Percentiles rank a stretch among this genome's conserved stretches.
These are phyloP conservation scores for Puma concolor DNA, from an alignment of 2,113 vertebrate species.

Conservation along the genomic window DNA sequence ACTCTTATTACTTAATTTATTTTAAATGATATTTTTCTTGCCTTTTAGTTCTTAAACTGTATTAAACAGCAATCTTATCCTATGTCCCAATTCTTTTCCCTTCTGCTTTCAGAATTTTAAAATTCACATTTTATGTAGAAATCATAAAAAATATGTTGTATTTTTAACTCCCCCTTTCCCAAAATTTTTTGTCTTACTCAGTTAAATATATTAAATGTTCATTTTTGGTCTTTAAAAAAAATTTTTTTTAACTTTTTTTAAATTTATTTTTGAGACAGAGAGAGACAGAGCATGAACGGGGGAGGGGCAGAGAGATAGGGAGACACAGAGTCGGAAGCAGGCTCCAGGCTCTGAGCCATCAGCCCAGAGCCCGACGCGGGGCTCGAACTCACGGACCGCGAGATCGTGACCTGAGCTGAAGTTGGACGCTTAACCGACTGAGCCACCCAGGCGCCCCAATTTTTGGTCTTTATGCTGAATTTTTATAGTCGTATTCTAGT, in stretches of 20 bases:
- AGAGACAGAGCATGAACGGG: no score
- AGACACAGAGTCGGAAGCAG: no score
- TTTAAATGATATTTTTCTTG: background rate
- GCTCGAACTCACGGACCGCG: rapidly evolving
- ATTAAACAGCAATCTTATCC: background rate
- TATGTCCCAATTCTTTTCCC: background rate
- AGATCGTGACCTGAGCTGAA: no score
- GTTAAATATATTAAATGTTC: background rate
- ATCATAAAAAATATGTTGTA: background rate
- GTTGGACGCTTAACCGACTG: no score
- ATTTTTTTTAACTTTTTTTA: no score
- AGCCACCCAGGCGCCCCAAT: background rate
- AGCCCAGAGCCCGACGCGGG: no score
- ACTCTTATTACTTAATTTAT: background rate
- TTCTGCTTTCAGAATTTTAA: background rate
- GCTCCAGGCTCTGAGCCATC: no score
- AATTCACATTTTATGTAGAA: background rate
- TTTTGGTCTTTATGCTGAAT: background rate
- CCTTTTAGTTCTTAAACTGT: background rate
- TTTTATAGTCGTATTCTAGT: background rate
- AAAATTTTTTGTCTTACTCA: background rate
- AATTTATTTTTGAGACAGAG: no score
- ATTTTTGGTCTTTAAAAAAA: background rate
- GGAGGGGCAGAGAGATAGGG: no score
- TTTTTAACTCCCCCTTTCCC: background rate